Conservation (phyloP, 2,797 vertebrate genomes). For the Brachyalestes nurse region DNA sequence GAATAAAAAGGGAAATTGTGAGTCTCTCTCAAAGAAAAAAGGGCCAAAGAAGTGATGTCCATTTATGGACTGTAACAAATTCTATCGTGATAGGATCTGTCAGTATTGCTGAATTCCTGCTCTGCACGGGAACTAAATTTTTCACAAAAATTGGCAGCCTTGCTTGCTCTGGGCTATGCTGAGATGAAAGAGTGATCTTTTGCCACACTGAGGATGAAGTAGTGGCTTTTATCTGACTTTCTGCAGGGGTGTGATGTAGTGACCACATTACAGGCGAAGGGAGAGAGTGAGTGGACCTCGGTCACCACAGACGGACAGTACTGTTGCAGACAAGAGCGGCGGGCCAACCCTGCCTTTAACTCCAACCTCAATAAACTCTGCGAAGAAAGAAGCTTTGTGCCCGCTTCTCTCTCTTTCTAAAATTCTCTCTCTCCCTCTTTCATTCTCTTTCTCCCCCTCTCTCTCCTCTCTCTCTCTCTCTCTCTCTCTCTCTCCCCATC, state of each 20-base stretch:
- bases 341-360: slow-evolving; percentile 15
- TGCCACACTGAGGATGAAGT: neutral
- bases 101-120: slow-evolving; percentile 34
- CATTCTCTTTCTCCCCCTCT: slow-evolving; percentile 58
- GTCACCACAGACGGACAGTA: slow-evolving; percentile 5
- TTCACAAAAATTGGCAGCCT: too few relatives aligned
- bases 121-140: neutral
- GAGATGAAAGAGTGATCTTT: neutral
- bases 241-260: neutral
- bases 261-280: slow-evolving; percentile 10
- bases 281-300: slow-evolving; percentile 1
- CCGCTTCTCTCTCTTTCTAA: slow-evolving; percentile 44
- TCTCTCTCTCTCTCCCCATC: slow-evolving; percentile 68
- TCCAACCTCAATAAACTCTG: slow-evolving; percentile 42
- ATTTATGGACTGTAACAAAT: slow-evolving; percentile 31
- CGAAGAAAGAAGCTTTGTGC: slow-evolving; percentile 50
- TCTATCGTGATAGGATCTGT: slow-evolving; percentile 29
- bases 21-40: slow-evolving; percentile 7
- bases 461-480: slow-evolving; percentile 35
- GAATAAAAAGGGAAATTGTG: neutral
- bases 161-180: neutral
- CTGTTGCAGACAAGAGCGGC: neutral
- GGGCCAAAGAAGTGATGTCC: slow-evolving; percentile 1
- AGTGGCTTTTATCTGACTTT: neutral
- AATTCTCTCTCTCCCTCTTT: slow-evolving; percentile 50